Evolutionary conservation across 2,797 vertebrate genomes (phyloP), one percentile per base, ranked within the genome.

Genomic region (Trematomus bernacchii): DNA sequence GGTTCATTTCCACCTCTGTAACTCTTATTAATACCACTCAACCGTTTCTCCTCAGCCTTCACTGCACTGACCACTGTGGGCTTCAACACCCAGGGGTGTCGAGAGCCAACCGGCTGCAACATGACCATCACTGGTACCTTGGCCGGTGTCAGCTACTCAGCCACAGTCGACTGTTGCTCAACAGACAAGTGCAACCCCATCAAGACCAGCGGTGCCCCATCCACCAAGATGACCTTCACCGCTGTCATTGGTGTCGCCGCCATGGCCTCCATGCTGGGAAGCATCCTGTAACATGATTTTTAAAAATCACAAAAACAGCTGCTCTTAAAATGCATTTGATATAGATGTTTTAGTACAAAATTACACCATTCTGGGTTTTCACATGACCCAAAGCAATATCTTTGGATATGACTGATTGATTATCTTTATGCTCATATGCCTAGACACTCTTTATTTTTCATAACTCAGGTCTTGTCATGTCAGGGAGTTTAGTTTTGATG

Each of bases 41-140:
- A 58, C 19, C 9, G 0, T 85, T 51, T 85, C 68, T 83, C 74
- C 51, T 2, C 80, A 93, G 93, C 0, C 0, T 92, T 94, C 73
- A 0, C 73, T 1, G 0, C 11, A 0, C 0, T 93, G 0, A 0
- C 0, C 69, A 63, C 73, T 6, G 0, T 0, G 0, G 92, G 93
- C 46, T 91, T 94, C 85, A 89, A 18, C 73, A 66, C 0, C 0
- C 90, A 82, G 64, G 92, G 92, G 8, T 95, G 94, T 75, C 0
- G 0, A 0, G 52, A 30, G 1, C 0, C 4, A 0, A 0, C 0
- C 0, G 0, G 0, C 7, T 95, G 93, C 80, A 82, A 80, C 46
- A 0, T 0, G 0, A 85, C 71, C 33, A 3, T 0, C 47, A 73
- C 4, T 0, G 0, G 0, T 23, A 77, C 40, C 2, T 0, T 91